phyloP scores from a whole-genome alignment of 2,113 vertebrate genomes.

The Nettapus auritus region DNA sequence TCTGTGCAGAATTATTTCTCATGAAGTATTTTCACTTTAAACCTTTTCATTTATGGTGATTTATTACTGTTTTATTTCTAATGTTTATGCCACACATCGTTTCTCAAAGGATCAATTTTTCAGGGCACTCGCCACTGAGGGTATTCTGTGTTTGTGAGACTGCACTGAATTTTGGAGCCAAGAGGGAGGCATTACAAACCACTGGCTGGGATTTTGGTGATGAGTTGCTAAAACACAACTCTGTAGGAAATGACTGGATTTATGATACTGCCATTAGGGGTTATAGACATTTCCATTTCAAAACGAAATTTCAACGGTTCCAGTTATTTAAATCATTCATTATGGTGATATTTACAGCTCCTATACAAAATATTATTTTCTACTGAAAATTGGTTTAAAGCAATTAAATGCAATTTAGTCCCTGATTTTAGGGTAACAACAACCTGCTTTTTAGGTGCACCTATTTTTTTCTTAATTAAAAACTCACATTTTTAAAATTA shows the following conservation, averaged over 20 bases:
- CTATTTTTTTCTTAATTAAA: neutral
- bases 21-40: neutral
- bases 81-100: slow-evolving; percentile 11
- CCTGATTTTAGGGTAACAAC: neutral
- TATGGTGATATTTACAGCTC: neutral
- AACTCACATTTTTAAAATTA: neutral
- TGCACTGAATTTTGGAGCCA: neutral
- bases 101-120: slow-evolving; percentile 32
- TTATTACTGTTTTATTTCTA: slow-evolving; percentile 13
- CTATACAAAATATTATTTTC: neutral
- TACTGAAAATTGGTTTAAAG: neutral
- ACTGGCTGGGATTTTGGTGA: neutral
- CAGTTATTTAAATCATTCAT: neutral
- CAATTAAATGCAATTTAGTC: neutral
- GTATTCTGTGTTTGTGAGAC: neutral
- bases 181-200: neutral
- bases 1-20: neutral
- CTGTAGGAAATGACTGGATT: neutral
- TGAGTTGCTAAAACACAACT: neutral
- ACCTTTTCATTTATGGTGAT: neutral
- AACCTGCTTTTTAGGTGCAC: neutral
- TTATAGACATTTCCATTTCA: neutral
- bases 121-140: neutral
- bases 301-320: neutral
- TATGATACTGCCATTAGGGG: neutral